Evolutionary conservation across 2,888 invertebrate genomes (phyloP), one percentile per base, ranked within the genome.

Genomic region (Dolichomitus sp.): DNA sequence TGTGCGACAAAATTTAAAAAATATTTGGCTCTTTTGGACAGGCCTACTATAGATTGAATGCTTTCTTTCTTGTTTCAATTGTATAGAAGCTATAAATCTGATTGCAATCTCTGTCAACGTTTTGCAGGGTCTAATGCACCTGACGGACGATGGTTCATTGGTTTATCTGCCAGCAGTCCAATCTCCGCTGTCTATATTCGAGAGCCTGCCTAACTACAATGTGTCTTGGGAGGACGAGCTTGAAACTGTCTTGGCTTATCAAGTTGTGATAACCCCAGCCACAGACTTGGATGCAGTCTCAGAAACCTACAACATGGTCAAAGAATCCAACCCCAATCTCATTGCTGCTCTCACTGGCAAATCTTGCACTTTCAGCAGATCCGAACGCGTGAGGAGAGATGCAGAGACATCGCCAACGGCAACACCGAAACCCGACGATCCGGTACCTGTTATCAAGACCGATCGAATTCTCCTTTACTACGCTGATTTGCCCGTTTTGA

Each of bases 91-190:
- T 50, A 17, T 17, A 17, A 50, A 17, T 17, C 17, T 19, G 17
- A n/a, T 50, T n/a, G 1, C 12, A 45, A 37, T 94, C 76, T 73
- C 63, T 75, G 72, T 68, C 45, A 50, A 14, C 17, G 37, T 0
- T 95, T 74, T 93, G 85, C 93, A 94, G 1, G 94, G 94, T 86
- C 89, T 95, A 17, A 92, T 93, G 9, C 85, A 91, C 0, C 90
- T 94, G 37, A 89, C 94, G 14, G 87, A 86, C 0, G 87, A 92
- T 0, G 88, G 88, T 33, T 86, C 86, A 0, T 89, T 94, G 27
- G 93, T 95, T 0, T 97, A 96, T 90, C 93, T 96, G 70, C 95
- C 96, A 9, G 94, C 95, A 23, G 97, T 97, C 0, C 94, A 95
- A 59, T 94, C 95, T 80, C 95, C 97, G 0, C 81, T 96, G 12